phyloP scores from a whole-genome alignment of 2,797 vertebrate species.

The Stomatorhinus walkeri region DNA sequence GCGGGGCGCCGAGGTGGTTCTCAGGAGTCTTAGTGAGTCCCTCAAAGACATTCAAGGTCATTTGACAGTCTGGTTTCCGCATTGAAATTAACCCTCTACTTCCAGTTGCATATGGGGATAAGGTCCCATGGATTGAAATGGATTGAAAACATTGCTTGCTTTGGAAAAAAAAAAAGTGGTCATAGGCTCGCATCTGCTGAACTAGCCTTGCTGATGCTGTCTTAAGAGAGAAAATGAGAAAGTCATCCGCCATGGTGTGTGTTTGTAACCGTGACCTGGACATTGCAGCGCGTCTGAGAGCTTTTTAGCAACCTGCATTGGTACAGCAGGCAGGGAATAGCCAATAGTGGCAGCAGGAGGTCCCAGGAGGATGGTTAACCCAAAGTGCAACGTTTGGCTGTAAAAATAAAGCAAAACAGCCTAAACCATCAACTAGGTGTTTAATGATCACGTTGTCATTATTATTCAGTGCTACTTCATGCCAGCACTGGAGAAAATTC shows the following conservation, averaged over 20 bases:
- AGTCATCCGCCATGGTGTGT: neutral
- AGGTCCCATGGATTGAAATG: neutral
- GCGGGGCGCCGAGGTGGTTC: too few relatives aligned
- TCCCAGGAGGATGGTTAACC: neutral
- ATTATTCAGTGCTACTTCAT: neutral
- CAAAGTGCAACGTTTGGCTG: neutral
- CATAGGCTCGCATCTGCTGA: neutral
- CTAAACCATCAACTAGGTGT: neutral
- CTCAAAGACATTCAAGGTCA: neutral
- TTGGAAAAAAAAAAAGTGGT: neutral
- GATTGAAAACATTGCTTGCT: neutral
- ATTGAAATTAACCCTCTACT: neutral
- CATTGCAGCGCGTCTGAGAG: neutral
- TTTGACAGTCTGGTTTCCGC: constrained; percentile 6
- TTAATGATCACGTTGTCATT: neutral
- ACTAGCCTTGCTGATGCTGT: neutral
- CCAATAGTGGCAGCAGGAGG: neutral
- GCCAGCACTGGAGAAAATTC: neutral
- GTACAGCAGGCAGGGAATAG: neutral
- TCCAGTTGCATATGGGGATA: neutral
- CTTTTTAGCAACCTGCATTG: neutral
- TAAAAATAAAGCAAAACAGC: neutral
- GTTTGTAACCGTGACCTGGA: neutral
- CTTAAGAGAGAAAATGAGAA: neutral
- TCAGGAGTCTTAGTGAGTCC: neutral